phyloP scores from a whole-genome alignment of 2,113 vertebrate species.

The Lepisosteus osseus region DNA sequence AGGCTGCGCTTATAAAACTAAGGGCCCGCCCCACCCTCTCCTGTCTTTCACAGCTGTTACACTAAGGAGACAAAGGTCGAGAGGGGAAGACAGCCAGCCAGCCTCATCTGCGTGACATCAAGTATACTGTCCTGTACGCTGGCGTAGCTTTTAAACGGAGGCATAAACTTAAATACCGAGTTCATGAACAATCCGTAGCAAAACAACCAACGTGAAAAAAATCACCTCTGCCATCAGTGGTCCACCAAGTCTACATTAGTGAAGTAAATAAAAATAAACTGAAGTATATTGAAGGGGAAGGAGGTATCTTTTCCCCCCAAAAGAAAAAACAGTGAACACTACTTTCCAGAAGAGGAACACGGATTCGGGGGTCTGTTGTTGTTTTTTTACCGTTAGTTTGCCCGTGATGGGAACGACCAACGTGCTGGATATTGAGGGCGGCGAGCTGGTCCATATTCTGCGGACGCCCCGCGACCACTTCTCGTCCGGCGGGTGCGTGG shows the following conservation, averaged over 20 bases:
- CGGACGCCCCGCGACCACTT: conserved; percentile 56
- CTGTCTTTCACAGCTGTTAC: conserved; percentile 40
- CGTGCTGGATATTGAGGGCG: conserved; percentile 56
- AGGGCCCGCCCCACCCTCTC: conserved; percentile 24
- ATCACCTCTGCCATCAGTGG: too few relatives aligned
- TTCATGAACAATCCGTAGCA: too few relatives aligned
- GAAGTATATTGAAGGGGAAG: too few relatives aligned
- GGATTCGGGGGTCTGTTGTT: too few relatives aligned
- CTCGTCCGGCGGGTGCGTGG: conserved; percentile 53
- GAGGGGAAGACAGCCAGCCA: background rate
- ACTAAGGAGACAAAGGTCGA: conserved; percentile 28
- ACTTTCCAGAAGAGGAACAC: too few relatives aligned
- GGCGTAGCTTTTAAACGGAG: too few relatives aligned
- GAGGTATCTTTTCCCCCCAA: too few relatives aligned
- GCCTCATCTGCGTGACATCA: background rate
- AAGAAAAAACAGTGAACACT: too few relatives aligned
- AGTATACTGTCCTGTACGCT: too few relatives aligned
- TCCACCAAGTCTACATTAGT: too few relatives aligned
- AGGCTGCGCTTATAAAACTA: conserved; percentile 19
- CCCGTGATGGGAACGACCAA: conserved; percentile 33
- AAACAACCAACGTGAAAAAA: background rate
- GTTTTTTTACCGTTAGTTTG: conserved; percentile 24
- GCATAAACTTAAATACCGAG: too few relatives aligned
- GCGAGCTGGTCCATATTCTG: conserved; percentile 64
- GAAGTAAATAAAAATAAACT: too few relatives aligned